A percentile compares a stretch with the other conserved stretches of the same genome.
Evolutionary conservation across 2,113 vertebrate species (phyloP).

Genomic region (Rhea americana): DNA sequence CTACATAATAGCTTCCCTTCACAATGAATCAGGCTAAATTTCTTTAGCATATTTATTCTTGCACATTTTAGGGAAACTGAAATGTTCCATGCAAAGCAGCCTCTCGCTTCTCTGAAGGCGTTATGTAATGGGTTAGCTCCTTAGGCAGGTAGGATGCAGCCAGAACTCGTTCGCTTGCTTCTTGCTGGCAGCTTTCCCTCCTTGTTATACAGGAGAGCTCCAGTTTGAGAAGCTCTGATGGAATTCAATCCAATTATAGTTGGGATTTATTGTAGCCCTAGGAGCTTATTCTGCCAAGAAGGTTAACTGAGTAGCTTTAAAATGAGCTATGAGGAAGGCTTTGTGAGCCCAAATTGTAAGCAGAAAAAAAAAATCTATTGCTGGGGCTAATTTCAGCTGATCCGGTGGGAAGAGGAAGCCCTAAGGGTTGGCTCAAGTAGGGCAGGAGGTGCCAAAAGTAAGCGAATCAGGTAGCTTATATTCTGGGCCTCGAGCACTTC

Average conservation of each 20-base stretch:
- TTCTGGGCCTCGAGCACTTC: not conserved
- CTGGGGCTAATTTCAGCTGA: not conserved
- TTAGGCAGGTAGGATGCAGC: not conserved
- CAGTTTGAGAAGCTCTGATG: not conserved
- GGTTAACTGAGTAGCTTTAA: not conserved
- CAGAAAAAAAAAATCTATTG: not conserved
- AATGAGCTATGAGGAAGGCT: not conserved
- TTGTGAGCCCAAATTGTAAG: not conserved
- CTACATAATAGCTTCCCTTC: not conserved
- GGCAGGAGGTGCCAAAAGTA: not conserved
- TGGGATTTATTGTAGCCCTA: not conserved
- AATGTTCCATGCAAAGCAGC: not conserved
- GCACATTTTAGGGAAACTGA: not conserved
- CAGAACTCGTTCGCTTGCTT: not conserved
- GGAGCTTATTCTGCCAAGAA: not conserved
- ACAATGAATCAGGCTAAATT: not conserved
- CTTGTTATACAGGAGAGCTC: not conserved
- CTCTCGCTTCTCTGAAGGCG: not conserved
- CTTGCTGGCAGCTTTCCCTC: not conserved
- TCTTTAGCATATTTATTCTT: not conserved
- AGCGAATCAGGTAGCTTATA: not conserved
- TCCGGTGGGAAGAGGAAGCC: not conserved
- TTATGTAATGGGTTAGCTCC: not conserved
- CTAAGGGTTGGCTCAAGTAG: accelerated
- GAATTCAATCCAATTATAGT: not conserved